Evolutionary conservation across 2,888 invertebrate genomes (phyloP), one percentile per base, ranked within the genome.

Genomic region (Merodon equestris): DNA sequence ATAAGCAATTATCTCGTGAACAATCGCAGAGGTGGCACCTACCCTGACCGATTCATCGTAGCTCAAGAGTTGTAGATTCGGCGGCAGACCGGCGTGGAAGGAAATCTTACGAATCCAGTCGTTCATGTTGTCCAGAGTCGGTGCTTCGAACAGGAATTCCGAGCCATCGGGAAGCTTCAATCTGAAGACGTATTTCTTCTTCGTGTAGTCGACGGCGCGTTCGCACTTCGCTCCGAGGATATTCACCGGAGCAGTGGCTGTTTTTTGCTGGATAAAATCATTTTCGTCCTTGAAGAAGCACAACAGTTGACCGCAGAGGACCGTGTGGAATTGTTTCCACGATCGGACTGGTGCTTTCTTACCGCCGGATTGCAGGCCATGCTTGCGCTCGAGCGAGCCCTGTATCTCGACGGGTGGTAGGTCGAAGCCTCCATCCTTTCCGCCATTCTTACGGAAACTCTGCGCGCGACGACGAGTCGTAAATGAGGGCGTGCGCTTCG

Each of bases 231-330:
- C 97, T 70, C 93, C 92, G 44, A 93, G 90, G 40, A 94, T 93
- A 82, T 93, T 94, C 19, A 97, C 93, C 0, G 96, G 95, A 0
- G 97, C 94, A 1, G 95, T 94, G 0, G 95, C 94, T 0, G 97
- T 97, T 90, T 96, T 95, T 84, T 96, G 94, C 82, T 93, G 93
- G 76, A 93, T 91, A 90, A 97, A 98, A 89, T 97, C 97, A 83
- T 94, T 93, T 86, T 96, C 95, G 87, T 98, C 97, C 86, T 97
- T 95, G 91, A 99, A 99, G 94, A 99, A 99, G 90, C 98, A 98
- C 60, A 99, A 90, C 84, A 98, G 90, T 87, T 99, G 99, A 0
- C 99, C 99, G 87, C 98, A 99, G 18, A 99, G 91, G 64, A 98
- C 98, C 0, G 97, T 95, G 89, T 98, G 96, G 90, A 95, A 96